Conservation (phyloP, 2,797 vertebrate genomes). For the Poecilia picta region DNA sequence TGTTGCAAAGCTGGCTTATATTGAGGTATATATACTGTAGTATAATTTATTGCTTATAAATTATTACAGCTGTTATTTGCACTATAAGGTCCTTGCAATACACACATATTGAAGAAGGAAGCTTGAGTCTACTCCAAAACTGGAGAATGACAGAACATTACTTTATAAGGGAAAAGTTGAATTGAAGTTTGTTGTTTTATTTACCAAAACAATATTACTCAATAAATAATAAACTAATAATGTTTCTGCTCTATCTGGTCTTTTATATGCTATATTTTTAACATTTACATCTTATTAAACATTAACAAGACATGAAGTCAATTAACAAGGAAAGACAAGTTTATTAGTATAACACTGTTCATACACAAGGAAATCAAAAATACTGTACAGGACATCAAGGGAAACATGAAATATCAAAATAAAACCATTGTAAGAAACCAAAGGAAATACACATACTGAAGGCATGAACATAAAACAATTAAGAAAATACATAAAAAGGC, state of each 20-base stretch:
- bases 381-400: neutral
- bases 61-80: neutral
- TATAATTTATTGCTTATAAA: constrained; percentile 1
- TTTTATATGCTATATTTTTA: neutral
- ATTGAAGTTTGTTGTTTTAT: neutral
- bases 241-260: neutral
- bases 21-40: too few relatives aligned
- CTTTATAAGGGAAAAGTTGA: neutral
- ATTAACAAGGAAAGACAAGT: neutral
- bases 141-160: neutral
- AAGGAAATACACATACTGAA: neutral
- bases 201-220: neutral
- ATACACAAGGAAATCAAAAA: neutral
- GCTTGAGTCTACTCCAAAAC: neutral
- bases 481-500: neutral
- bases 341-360: neutral
- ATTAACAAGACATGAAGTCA: neutral
- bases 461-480: neutral
- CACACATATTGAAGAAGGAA: neutral
- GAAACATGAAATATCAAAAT: too few relatives aligned
- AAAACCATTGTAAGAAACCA: neutral
- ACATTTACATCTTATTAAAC: neutral
- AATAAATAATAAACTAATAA: neutral
- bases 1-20: neutral
- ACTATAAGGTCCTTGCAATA: neutral